Evolutionary conservation across 2,797 vertebrate species (phyloP).

Genomic region (Cyclopterus lumpus): DNA sequence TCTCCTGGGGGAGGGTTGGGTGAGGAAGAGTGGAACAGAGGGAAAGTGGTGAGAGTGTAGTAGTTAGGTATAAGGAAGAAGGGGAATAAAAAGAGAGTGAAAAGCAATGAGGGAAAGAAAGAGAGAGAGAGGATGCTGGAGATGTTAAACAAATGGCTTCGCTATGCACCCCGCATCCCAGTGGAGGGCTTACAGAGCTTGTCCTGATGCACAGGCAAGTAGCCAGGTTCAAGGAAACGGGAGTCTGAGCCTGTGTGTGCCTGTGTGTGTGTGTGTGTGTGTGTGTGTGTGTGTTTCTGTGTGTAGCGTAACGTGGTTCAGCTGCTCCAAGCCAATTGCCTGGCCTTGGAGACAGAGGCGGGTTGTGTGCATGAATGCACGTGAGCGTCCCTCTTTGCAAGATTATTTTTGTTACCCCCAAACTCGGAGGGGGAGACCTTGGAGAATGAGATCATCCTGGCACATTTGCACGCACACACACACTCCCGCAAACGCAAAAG

Average conservation of each 20-base stretch:
- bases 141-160: constrained; percentile 62
- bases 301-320: constrained; percentile 64
- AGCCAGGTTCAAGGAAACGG: constrained; percentile 63
- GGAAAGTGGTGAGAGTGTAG: constrained; percentile 47
- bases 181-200: constrained; percentile 46
- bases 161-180: constrained; percentile 50
- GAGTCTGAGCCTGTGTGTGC: constrained; percentile 39
- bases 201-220: constrained; percentile 51
- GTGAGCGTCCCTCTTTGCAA: constrained; percentile 69
- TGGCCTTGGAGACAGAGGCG: constrained; percentile 64
- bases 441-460: constrained; percentile 75
- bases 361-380: constrained; percentile 64
- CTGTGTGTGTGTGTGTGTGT: constrained; percentile 45
- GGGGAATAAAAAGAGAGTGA: constrained; percentile 21
- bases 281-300: constrained; percentile 19
- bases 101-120: constrained; percentile 37
- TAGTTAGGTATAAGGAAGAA: constrained; percentile 35
- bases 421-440: constrained; percentile 69
- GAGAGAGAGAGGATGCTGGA: constrained; percentile 24
- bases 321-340: constrained; percentile 70
- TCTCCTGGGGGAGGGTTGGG: constrained; percentile 49
- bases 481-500: constrained; percentile 24
- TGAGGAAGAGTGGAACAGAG: constrained; percentile 43
- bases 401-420: constrained; percentile 72
- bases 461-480: constrained; percentile 48